Evolutionary conservation across 2,797 vertebrate species (phyloP), one percentile per base, ranked within the genome.

Genomic region (Bovichtus variegatus): DNA sequence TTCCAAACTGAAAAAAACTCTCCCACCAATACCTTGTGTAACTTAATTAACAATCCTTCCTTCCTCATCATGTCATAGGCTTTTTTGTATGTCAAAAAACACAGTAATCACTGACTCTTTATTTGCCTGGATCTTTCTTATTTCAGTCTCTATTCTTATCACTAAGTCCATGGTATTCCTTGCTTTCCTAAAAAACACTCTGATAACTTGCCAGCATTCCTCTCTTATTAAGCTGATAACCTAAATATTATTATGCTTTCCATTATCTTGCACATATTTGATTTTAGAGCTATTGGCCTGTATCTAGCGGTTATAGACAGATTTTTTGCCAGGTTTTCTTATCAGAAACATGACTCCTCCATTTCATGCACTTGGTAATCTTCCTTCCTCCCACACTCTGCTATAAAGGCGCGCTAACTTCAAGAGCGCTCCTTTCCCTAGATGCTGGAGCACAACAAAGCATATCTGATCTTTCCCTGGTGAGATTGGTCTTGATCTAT

Each of bases 121-220:
- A 25, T 43, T 43, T 15, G 5, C 34, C n/a, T 58, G 34, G 34
- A 34, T 73, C 21, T 55, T 23, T 41, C 12, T n/a, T 19, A 47
- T 19, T 61, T 61, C 25, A 19, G 21, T 27, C 3, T 68, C 57
- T 2, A 29, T 8, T 8, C 31, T 50, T 31, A 68, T n/a, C 1
- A 58, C 27, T 5, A 43, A 18, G 40, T 53, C 59, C 59, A 59
- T 23, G 31, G n/a, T 59, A 5, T 18, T 41, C 23, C 21, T 49
- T 3, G 11, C 18, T 15, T 21, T 67, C 40, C 67, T 50, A 18
- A 63, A n/a, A 71, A 5, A 59, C 59, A 58, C 25, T 58, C 43
- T 34, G 60, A 23, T 25, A 40, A 9, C 9, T 12, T 19, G n/a
- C 16, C 31, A 78, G n/a, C 4, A 34, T 21, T 65, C 44, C 34